Conservation (phyloP, 1,140 invertebrate genomes). For the Hyles euphorbiae region DNA sequence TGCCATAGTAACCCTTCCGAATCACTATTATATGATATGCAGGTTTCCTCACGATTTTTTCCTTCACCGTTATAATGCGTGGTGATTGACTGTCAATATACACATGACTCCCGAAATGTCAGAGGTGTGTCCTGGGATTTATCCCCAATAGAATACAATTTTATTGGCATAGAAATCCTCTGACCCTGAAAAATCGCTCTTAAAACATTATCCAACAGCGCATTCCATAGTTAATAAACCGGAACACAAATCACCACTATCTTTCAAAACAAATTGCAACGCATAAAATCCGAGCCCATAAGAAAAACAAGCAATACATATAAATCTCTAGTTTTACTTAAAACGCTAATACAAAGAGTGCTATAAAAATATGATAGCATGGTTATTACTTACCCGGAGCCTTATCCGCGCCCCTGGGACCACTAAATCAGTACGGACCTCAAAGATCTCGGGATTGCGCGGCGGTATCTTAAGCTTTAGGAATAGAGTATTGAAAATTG, state of each 20-base stretch:
- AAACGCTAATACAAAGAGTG: conserved; percentile 24
- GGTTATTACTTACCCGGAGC: conserved; percentile 6
- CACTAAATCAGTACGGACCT: conserved; percentile 11
- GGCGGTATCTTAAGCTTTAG: conserved; percentile 4
- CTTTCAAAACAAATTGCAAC: not conserved
- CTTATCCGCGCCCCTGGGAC: conserved; percentile 4
- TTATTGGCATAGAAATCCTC: too few relatives aligned
- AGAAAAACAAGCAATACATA: conserved; percentile 11
- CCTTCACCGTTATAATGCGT: too few relatives aligned
- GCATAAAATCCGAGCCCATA: conserved; percentile 1
- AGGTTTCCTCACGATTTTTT: too few relatives aligned
- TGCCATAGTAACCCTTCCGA: too few relatives aligned
- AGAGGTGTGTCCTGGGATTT: too few relatives aligned
- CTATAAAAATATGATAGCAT: conserved; percentile 28
- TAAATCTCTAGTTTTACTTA: conserved; percentile 24
- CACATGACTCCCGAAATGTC: too few relatives aligned
- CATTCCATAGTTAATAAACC: too few relatives aligned
- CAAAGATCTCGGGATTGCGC: conserved; percentile 6
- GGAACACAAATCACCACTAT: not conserved
- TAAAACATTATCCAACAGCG: too few relatives aligned
- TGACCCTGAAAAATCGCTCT: too few relatives aligned
- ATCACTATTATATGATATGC: too few relatives aligned
- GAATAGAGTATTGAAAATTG: conserved; percentile 3
- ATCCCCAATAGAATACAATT: too few relatives aligned
- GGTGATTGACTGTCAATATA: too few relatives aligned